Conservation (phyloP, 2,888 invertebrate genomes). For the Xanthorhoe designata region DNA sequence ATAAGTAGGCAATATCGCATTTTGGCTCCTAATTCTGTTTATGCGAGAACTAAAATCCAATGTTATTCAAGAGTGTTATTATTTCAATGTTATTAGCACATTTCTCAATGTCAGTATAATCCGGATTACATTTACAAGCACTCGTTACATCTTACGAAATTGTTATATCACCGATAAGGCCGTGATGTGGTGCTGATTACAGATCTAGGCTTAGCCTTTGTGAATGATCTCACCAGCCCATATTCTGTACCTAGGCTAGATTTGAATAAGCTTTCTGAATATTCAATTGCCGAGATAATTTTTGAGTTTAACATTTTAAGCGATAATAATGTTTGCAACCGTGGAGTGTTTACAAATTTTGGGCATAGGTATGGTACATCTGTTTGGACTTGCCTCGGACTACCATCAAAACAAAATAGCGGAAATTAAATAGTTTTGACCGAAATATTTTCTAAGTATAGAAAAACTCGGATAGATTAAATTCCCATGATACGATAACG, state of each 20-base stretch:
- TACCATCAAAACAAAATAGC: no score
- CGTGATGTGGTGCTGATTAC: conserved; percentile 3
- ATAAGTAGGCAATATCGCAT: no score
- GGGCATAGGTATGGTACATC: no score
- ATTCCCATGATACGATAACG: not conserved
- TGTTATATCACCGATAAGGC: conserved; percentile 13
- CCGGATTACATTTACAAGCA: conserved; percentile 21
- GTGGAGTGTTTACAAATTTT: no score
- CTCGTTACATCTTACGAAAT: conserved; percentile 23
- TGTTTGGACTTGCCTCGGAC: no score
- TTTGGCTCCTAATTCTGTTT: no score
- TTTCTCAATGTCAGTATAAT: conserved; percentile 28
- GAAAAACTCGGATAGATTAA: not conserved
- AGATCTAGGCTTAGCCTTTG: conserved; percentile 8
- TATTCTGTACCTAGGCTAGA: not conserved
- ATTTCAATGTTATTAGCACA: conserved; percentile 16
- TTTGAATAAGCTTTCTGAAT: not conserved
- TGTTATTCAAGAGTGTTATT: not conserved
- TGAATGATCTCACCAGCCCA: conserved; percentile 3
- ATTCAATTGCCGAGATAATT: not conserved
- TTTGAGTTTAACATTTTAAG: not conserved
- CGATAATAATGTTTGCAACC: no score
- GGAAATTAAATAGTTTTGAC: no score
- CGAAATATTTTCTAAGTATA: no score
- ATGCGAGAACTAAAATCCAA: not conserved